Conservation (phyloP, 2,113 vertebrate species). For the Talpa occidentalis region DNA sequence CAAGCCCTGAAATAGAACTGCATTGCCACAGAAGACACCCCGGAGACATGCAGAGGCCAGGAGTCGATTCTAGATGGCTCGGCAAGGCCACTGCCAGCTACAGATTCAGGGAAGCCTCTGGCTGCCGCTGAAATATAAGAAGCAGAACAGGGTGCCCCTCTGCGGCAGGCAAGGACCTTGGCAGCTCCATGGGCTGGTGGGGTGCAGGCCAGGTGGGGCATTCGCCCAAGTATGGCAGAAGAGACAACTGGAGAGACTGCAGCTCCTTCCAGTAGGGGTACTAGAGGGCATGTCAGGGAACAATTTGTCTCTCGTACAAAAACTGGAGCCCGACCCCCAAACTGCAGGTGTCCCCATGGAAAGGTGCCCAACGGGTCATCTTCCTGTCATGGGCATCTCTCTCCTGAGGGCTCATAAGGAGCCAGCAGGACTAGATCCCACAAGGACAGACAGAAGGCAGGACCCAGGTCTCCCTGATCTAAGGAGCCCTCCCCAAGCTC, state of each 20-base stretch:
- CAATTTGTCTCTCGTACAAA: not conserved
- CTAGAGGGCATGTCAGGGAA: rapidly evolving
- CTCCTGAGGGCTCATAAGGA: not conserved
- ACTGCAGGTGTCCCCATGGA: not conserved
- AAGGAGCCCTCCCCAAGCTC: not conserved
- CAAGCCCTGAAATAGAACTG: constrained; percentile 32
- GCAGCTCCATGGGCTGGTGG: not conserved
- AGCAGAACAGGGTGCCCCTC: not conserved
- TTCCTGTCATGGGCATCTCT: rapidly evolving
- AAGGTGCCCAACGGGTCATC: not conserved
- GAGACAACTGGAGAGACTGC: not conserved
- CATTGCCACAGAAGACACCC: constrained; percentile 39
- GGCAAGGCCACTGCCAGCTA: not conserved
- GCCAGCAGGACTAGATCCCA: not conserved
- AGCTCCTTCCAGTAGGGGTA: not conserved
- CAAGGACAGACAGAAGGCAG: not conserved
- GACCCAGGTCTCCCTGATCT: not conserved
- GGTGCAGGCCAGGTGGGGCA: not conserved
- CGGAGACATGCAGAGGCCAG: not conserved
- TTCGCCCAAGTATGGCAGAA: not conserved
- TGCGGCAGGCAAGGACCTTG: not conserved
- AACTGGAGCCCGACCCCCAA: not conserved
- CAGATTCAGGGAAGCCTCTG: not conserved
- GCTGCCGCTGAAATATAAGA: constrained; percentile 45
- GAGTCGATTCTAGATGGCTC: constrained; percentile 49